A percentile compares a stretch with the other conserved stretches of the same genome.
Evolutionary conservation across 2,888 invertebrate genomes (phyloP).

Genomic region (Griposia aprilina): DNA sequence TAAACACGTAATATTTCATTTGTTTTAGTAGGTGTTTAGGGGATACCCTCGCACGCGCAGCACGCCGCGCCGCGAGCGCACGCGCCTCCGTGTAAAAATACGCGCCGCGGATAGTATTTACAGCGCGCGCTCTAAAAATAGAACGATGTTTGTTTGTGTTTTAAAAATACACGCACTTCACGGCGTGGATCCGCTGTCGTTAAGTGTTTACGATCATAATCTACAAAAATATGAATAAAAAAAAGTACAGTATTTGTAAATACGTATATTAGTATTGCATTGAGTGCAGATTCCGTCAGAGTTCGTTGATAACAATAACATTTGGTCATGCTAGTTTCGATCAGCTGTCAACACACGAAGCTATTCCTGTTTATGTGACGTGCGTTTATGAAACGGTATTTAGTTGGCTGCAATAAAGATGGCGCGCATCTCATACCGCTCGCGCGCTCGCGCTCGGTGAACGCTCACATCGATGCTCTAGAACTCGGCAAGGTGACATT

Average conservation of each 20-base stretch:
- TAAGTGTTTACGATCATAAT: slow-evolving; percentile 6
- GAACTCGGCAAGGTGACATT: background rate
- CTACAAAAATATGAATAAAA: background rate
- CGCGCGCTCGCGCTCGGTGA: background rate
- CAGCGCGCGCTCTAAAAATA: slow-evolving; percentile 46
- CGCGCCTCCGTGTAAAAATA: slow-evolving; percentile 36
- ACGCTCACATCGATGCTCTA: background rate
- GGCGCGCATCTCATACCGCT: background rate
- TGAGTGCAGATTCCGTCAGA: background rate
- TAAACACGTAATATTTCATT: background rate
- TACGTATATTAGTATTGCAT: background rate
- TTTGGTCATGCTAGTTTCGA: background rate
- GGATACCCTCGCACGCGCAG: background rate
- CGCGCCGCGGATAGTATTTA: slow-evolving; percentile 51
- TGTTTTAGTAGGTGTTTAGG: background rate
- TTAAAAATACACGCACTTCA: slow-evolving; percentile 46
- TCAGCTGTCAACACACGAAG: slow-evolving; percentile 24
- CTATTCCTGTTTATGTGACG: slow-evolving; percentile 21
- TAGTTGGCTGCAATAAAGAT: slow-evolving; percentile 10
- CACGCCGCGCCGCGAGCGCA: background rate
- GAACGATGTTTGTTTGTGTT: slow-evolving; percentile 59
- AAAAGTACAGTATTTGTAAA: background rate
- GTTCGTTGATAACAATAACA: slow-evolving; percentile 23
- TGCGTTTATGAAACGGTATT: background rate
- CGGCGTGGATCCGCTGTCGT: slow-evolving; percentile 4